Conservation (phyloP, 1,140 invertebrate genomes). For the Penaeus japonicus region DNA sequence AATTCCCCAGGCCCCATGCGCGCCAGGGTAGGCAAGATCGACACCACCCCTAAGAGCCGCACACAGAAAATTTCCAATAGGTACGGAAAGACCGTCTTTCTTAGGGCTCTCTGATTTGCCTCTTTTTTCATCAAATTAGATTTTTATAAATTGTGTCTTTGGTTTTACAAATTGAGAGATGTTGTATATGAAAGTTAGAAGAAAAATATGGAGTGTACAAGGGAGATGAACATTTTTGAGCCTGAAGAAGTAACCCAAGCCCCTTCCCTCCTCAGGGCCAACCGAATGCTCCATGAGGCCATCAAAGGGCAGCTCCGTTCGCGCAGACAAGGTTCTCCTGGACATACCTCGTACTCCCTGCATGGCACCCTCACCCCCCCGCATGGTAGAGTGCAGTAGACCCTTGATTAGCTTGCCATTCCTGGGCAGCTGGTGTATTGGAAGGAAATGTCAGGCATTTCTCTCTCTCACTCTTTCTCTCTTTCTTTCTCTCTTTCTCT, state of each 20-base stretch:
- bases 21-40: constrained; percentile 35
- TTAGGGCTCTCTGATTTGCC: too few relatives aligned
- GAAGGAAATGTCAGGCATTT: background rate
- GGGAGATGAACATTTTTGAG: too few relatives aligned
- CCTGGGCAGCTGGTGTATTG: background rate
- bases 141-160: too few relatives aligned
- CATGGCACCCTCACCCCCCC: constrained; percentile 51
- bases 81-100: background rate
- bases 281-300: constrained; percentile 31
- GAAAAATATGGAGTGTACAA: too few relatives aligned
- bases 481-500: background rate
- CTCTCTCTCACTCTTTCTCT: background rate
- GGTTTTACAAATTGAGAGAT: too few relatives aligned
- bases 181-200: too few relatives aligned
- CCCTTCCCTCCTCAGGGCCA: constrained; percentile 20
- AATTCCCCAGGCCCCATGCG: constrained; percentile 43
- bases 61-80: constrained; percentile 42
- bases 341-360: constrained; percentile 44
- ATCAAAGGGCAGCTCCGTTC: constrained; percentile 35
- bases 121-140: too few relatives aligned
- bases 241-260: background rate
- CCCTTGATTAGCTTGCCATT: constrained; percentile 23
- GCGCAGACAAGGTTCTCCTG: constrained; percentile 52
- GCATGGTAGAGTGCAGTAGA: constrained; percentile 50
- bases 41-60: constrained; percentile 22